These are phyloP conservation scores for Acanthosepion esculentum DNA, from an alignment of 2,888 invertebrate genomes.

Conservation along the genomic window DNA sequence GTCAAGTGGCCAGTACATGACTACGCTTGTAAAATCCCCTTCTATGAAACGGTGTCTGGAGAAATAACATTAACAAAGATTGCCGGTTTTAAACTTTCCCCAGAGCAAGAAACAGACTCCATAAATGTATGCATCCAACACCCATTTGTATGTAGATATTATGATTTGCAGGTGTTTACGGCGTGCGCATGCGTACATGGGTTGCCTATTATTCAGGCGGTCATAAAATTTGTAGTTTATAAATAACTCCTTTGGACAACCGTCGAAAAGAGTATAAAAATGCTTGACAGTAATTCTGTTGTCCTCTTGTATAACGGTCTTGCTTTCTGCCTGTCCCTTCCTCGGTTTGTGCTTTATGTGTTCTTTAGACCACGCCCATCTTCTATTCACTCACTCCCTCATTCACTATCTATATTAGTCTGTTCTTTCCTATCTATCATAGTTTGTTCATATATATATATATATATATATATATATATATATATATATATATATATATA, in stretches of 20 bases:
- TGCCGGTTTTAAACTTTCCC: neutral
- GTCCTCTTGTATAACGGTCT: neutral
- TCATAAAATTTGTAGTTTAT: neutral
- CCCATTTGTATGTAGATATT: neutral
- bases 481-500: too few relatives aligned
- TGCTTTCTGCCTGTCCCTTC: too few relatives aligned
- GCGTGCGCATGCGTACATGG: neutral
- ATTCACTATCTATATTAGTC: too few relatives aligned
- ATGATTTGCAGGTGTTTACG: constrained; percentile 1
- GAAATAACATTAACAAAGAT: neutral
- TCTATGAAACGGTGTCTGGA: neutral
- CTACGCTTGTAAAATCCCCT: neutral
- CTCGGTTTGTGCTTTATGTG: too few relatives aligned
- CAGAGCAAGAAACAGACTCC: neutral
- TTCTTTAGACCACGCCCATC: too few relatives aligned
- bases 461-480: too few relatives aligned
- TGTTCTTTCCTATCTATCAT: too few relatives aligned
- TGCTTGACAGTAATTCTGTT: neutral
- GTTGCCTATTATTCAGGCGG: neutral
- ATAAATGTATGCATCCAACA: neutral
- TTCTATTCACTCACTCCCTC: too few relatives aligned
- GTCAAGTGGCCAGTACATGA: neutral
- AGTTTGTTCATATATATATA: too few relatives aligned
- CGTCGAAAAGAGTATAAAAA: neutral
- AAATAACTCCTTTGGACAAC: neutral